Evolutionary conservation across 2,797 vertebrate genomes (phyloP).

Genomic region (Brachyrhaphis roseni): DNA sequence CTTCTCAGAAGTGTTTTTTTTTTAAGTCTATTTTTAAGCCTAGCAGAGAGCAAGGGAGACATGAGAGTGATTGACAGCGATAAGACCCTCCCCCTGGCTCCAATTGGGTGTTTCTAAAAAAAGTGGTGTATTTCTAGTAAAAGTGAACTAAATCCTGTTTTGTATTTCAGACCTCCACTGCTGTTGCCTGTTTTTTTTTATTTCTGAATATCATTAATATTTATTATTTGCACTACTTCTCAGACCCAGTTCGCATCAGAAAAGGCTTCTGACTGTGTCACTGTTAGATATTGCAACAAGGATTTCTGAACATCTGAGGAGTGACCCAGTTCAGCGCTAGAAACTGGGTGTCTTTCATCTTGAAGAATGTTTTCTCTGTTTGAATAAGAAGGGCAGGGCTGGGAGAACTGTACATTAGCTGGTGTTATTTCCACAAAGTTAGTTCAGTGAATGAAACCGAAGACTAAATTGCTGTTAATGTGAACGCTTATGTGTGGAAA

Average conservation of each 20-base stretch:
- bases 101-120: too few species aligned
- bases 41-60: too few species aligned
- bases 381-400: slow-evolving; percentile 49
- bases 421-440: slow-evolving; percentile 1
- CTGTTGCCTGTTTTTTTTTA: not conserved
- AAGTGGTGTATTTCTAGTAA: too few species aligned
- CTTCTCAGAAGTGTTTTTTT: not conserved
- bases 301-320: slow-evolving; percentile 70
- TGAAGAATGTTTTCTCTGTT: slow-evolving; percentile 48
- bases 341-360: slow-evolving; percentile 58
- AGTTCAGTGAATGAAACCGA: not conserved
- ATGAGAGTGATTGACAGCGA: too few species aligned
- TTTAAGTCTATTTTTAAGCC: too few species aligned
- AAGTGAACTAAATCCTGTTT: not conserved
- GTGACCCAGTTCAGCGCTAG: slow-evolving; percentile 68
- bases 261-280: slow-evolving; percentile 68
- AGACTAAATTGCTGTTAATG: not conserved
- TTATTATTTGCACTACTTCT: slow-evolving; percentile 67
- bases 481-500: not conserved
- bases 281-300: slow-evolving; percentile 64
- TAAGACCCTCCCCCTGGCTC: too few species aligned
- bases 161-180: not conserved
- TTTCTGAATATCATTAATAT: slow-evolving; percentile 57
- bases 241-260: slow-evolving; percentile 69
- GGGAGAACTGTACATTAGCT: slow-evolving; percentile 3